These are phyloP conservation scores for Poeciliopsis infans DNA, from an alignment of 2,797 vertebrate species.

Conservation along the genomic window DNA sequence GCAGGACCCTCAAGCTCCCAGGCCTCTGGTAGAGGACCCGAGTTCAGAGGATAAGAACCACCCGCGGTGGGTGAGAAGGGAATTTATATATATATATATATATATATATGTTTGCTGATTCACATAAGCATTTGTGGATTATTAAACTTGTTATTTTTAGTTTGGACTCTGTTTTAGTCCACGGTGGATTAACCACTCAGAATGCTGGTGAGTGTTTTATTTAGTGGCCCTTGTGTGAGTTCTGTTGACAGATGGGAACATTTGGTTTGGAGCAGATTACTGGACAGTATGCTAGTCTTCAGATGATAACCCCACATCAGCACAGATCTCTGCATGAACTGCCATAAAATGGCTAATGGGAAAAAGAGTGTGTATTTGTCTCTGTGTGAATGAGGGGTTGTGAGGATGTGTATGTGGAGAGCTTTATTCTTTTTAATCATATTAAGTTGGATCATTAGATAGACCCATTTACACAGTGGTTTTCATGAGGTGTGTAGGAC, in stretches of 20 bases:
- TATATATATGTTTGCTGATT: no score
- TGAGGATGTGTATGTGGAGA: slow-evolving; percentile 17
- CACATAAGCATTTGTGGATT: neutral
- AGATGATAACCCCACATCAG: slow-evolving; percentile 53
- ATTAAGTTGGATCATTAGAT: slow-evolving; percentile 75
- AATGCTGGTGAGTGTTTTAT: slow-evolving; percentile 28
- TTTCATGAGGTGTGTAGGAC: slow-evolving; percentile 63
- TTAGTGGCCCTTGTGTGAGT: slow-evolving; percentile 30
- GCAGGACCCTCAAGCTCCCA: no score
- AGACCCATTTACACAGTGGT: slow-evolving; percentile 66
- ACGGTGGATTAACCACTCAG: slow-evolving; percentile 43
- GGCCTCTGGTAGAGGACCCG: no score
- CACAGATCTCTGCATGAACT: slow-evolving; percentile 44
- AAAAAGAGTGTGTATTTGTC: slow-evolving; percentile 12
- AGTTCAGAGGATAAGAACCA: no score
- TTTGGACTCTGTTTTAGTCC: slow-evolving; percentile 33
- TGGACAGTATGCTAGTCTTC: slow-evolving; percentile 24
- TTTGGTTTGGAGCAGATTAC: slow-evolving; percentile 62
- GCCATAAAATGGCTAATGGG: slow-evolving; percentile 30
- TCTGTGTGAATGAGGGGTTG: slow-evolving; percentile 6
- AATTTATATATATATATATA: no score
- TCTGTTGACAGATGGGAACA: slow-evolving; percentile 45
- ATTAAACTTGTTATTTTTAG: slow-evolving; percentile 10
- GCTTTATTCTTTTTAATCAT: slow-evolving; percentile 75
- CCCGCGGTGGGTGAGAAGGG: no score